A percentile compares a stretch with the other conserved stretches of the same genome.
These are phyloP conservation scores for Pachydiplax longipennis DNA, from an alignment of 2,888 invertebrate genomes.

Conservation along the genomic window DNA sequence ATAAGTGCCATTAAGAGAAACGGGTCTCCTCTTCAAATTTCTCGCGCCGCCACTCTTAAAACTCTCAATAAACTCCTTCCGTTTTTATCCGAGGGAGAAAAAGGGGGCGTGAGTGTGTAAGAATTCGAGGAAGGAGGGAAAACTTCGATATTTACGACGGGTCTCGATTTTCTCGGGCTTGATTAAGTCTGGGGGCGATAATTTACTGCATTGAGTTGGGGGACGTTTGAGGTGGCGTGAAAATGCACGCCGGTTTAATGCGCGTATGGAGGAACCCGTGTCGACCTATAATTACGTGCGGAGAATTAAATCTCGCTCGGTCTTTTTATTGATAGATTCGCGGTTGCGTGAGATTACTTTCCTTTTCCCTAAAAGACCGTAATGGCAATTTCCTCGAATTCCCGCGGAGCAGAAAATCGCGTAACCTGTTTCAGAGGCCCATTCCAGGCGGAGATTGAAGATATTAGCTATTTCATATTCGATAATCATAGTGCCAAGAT, in stretches of 20 bases:
- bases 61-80: neutral
- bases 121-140: neutral
- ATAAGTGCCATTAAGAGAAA: neutral
- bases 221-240: neutral
- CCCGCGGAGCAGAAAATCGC: too few relatives aligned
- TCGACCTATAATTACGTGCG: neutral
- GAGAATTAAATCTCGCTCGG: neutral
- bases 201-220: neutral
- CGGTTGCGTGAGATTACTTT: too few relatives aligned
- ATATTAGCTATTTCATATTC: too few relatives aligned
- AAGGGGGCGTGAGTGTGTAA: neutral
- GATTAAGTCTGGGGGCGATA: neutral
- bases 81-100: neutral
- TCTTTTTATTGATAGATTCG: neutral
- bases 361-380: too few relatives aligned
- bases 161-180: neutral
- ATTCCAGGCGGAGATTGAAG: too few relatives aligned
- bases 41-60: neutral
- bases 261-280: neutral
- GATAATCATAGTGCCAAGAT: too few relatives aligned
- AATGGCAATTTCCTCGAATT: too few relatives aligned
- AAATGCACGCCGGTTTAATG: neutral
- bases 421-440: too few relatives aligned
- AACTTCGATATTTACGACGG: neutral
- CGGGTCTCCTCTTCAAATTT: neutral